These are phyloP conservation scores for Piprites chloris DNA, from an alignment of 2,113 vertebrate genomes.

Conservation along the genomic window DNA sequence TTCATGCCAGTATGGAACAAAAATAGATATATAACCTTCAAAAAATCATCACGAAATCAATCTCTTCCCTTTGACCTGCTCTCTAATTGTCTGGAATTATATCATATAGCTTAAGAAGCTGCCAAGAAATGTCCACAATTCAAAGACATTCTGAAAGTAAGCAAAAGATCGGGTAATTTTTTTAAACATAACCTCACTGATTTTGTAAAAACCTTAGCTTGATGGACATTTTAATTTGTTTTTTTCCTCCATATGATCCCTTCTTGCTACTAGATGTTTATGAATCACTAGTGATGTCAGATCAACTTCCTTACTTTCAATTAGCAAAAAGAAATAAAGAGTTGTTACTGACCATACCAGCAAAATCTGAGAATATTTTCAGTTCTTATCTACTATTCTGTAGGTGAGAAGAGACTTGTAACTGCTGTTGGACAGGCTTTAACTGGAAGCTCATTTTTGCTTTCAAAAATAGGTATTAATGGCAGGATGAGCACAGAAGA, in stretches of 20 bases:
- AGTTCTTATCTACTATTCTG: neutral
- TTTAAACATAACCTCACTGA: neutral
- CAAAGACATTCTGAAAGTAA: neutral
- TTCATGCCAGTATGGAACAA: neutral
- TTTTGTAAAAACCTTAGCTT: neutral
- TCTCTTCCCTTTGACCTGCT: neutral
- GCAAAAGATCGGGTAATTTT: neutral
- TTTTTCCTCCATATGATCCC: neutral
- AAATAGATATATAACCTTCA: constrained; percentile 6
- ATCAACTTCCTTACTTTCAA: neutral
- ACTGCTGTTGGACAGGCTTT: neutral
- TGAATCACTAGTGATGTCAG: neutral
- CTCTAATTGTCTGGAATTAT: neutral
- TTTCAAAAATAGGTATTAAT: neutral
- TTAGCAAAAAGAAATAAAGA: neutral
- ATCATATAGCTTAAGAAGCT: neutral
- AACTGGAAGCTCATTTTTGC: neutral
- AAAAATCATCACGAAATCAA: neutral
- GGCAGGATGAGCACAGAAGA: neutral
- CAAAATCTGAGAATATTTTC: neutral
- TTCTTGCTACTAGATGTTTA: neutral
- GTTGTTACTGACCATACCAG: neutral
- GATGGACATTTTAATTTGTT: neutral
- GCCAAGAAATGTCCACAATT: neutral
- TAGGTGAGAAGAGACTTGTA: neutral